Evolutionary conservation across 2,888 invertebrate genomes (phyloP).

Genomic region (Mythimna vitellina): DNA sequence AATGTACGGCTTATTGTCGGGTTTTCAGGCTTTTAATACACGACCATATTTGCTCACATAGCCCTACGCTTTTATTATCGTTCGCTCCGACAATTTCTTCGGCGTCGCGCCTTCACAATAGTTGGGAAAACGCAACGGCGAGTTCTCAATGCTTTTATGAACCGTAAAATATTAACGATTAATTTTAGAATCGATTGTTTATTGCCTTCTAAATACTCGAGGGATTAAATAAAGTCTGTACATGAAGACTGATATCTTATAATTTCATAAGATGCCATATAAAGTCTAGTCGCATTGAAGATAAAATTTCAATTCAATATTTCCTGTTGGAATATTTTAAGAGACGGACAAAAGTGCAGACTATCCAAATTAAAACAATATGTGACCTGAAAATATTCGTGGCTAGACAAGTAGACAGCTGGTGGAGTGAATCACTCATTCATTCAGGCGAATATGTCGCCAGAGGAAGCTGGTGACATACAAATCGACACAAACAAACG

Average conservation of each 20-base stretch:
- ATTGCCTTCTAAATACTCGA: slow-evolving; percentile 66
- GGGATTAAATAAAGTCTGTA: slow-evolving; percentile 60
- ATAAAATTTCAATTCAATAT: slow-evolving; percentile 37
- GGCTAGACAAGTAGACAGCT: slow-evolving; percentile 53
- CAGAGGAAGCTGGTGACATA: slow-evolving; percentile 77
- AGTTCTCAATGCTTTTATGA: slow-evolving; percentile 79
- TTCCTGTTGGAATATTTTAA: slow-evolving; percentile 44
- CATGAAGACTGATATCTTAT: slow-evolving; percentile 34
- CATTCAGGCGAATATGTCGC: slow-evolving; percentile 54
- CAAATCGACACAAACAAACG: slow-evolving; percentile 64
- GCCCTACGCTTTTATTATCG: slow-evolving; percentile 84
- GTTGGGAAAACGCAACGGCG: slow-evolving; percentile 72
- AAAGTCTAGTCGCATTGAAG: slow-evolving; percentile 2
- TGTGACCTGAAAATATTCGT: slow-evolving; percentile 53
- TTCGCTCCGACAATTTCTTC: slow-evolving; percentile 68
- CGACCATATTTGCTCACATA: slow-evolving; percentile 81
- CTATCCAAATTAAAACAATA: slow-evolving; percentile 40
- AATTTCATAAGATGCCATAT: slow-evolving; percentile 31
- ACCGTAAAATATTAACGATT: slow-evolving; percentile 77
- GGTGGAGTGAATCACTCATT: slow-evolving; percentile 71
- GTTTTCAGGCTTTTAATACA: slow-evolving; percentile 81
- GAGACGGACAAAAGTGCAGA: slow-evolving; percentile 27
- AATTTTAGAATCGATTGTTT: slow-evolving; percentile 75
- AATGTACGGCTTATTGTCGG: slow-evolving; percentile 86
- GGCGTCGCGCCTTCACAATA: slow-evolving; percentile 77